Evolutionary conservation across 2,113 vertebrate genomes (phyloP), one percentile per base, ranked within the genome.

Genomic region (Vidua chalybeata): DNA sequence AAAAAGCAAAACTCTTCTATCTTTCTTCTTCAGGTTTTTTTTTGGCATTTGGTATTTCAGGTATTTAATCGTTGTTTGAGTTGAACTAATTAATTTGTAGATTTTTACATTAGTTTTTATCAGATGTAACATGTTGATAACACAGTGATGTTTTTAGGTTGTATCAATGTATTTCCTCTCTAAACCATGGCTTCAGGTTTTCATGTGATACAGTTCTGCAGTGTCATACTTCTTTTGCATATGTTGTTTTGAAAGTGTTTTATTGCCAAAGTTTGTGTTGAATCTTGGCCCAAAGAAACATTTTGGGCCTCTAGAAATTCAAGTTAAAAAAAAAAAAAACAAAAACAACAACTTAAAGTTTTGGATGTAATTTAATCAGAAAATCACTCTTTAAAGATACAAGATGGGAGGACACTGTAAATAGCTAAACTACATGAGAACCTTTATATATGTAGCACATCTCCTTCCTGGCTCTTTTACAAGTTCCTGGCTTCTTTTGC

Each of bases 31-130:
- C 35, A 35, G 35, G 35, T 90, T 90, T 91, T 94, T 94, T 59
- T 69, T 68, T 19, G 41, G 33, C 61, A 58, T 75, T 93, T 95
- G 63, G 18, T 93, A 75, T 93, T 89, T 94, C 89, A 96, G 73
- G 73, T 94, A 94, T 86, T 93, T 83, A 73, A 80, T 71, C 86
- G 3, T 84, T 93, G 54, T 21, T 90, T 95, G 48, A 75, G 59
- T 85, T 89, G 26, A 87, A 87, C 22, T 84, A 71, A 84, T 67
- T 91, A 54, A 66, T 71, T 54, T 69, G 30, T 94, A 84, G 88
- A 43, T 33, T 80, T 75, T 91, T 79, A 83, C 18, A 30, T 75
- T 79, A 85, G 55, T 67, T 90, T 92, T 93, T 87, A 46, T 52
- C 45, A 68, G 43, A 33, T 67, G 6, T 5, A 55, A 11, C 17